These are phyloP conservation scores for Clitarchus hookeri DNA, from an alignment of 2,888 invertebrate genomes.

Conservation along the genomic window DNA sequence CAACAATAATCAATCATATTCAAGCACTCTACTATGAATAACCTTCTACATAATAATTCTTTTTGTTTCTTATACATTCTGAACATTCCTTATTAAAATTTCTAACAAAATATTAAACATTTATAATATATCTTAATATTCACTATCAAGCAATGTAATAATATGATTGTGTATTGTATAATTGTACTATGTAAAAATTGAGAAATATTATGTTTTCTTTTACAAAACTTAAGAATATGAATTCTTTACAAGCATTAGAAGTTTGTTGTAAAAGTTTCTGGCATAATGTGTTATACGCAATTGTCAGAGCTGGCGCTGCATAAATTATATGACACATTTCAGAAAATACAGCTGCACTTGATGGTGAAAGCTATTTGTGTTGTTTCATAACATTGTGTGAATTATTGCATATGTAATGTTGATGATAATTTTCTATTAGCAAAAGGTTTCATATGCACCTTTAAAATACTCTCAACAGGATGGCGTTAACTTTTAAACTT, in stretches of 20 bases:
- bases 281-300: background rate
- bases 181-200: background rate
- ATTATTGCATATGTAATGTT: background rate
- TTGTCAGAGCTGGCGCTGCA: background rate
- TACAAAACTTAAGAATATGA: background rate
- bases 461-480: background rate
- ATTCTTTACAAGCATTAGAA: background rate
- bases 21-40: background rate
- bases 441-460: background rate
- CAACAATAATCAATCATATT: background rate
- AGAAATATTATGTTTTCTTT: background rate
- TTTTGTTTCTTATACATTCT: background rate
- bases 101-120: constrained; percentile 14
- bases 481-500: background rate
- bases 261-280: background rate
- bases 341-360: background rate
- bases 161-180: constrained; percentile 5
- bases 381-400: background rate
- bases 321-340: background rate
- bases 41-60: background rate
- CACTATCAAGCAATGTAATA: constrained; percentile 14
- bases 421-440: background rate
- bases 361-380: background rate
- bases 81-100: background rate
- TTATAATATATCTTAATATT: background rate